Evolutionary conservation across 1,140 invertebrate genomes (phyloP), one percentile per base, ranked within the genome.

Genomic region (Drosophila asahinai): DNA sequence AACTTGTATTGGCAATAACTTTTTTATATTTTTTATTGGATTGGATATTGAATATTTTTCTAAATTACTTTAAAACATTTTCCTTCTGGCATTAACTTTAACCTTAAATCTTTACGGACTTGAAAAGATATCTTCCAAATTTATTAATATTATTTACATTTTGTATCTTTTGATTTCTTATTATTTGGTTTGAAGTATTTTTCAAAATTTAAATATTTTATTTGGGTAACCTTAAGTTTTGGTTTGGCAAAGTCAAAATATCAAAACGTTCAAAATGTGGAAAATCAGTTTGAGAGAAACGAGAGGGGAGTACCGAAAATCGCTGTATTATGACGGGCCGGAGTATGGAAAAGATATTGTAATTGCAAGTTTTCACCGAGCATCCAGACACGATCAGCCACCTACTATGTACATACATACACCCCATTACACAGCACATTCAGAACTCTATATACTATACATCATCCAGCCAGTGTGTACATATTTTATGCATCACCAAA

Each of bases 321-420:
- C 67, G 43, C 58, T 86, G 83, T 86, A 86, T 40, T 83, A 80
- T 80, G 59, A 74, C 62, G 72, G 74, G 52, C 81, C 70, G 73
- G 84, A 75, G 70, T 80, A 89, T 89, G 72, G 77, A 55, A 73
- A 59, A 72, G 55, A 89, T 74, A 84, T 70, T 89, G 81, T 89
- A 89, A 84, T 81, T 87, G 84, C 84, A 87, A 87, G 86, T 87
- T 83, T 64, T 54, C 75, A 78, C 48, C 12, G 55, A 3, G 33
- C 48, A 63, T 30, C 47, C 45, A 75, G 45, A 72, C 62, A 68
- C 59, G 48, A 47, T 52, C 48, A 83, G 45, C 55, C 42, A 64
- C 33, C 36, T 38, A 38, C 33, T 38, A 40, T 55, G 54, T 55
- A 55, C 19, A 55, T 55, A 55, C 54, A 65, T 12, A 48, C 14